phyloP scores from a whole-genome alignment of 2,797 vertebrate species.

The Alfaro cultratus region DNA sequence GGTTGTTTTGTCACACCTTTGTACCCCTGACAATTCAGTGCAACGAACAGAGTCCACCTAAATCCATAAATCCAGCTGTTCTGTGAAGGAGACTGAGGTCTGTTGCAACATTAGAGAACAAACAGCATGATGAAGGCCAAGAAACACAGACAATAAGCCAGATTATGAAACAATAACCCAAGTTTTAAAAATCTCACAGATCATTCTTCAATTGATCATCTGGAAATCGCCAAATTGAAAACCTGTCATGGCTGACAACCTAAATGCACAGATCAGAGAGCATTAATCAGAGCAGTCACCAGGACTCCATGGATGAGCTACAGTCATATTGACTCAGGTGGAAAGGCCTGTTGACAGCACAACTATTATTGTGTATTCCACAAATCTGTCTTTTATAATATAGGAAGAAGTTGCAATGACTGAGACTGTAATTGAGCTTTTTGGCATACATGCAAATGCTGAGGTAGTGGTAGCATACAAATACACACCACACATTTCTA shows the following conservation, averaged over 20 bases:
- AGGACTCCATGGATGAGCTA: background rate
- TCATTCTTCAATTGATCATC: background rate
- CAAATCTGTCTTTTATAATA: background rate
- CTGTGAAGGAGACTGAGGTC: background rate
- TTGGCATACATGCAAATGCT: background rate
- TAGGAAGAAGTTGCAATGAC: background rate
- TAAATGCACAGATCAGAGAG: background rate
- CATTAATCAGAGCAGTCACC: background rate
- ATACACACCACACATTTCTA: background rate
- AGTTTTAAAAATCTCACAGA: background rate
- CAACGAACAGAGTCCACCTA: background rate
- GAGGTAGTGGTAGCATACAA: background rate
- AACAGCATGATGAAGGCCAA: background rate
- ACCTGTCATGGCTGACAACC: background rate
- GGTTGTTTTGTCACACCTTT: background rate
- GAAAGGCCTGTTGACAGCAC: background rate
- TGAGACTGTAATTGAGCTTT: background rate
- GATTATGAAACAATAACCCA: background rate
- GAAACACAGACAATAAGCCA: background rate
- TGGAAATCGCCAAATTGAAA: background rate
- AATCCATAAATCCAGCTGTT: background rate
- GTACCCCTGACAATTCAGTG: background rate
- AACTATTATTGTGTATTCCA: background rate
- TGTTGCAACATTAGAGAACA: background rate
- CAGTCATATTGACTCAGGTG: background rate